These are phyloP conservation scores for Leucozona laternaria DNA, from an alignment of 2,888 invertebrate species.

Conservation along the genomic window DNA sequence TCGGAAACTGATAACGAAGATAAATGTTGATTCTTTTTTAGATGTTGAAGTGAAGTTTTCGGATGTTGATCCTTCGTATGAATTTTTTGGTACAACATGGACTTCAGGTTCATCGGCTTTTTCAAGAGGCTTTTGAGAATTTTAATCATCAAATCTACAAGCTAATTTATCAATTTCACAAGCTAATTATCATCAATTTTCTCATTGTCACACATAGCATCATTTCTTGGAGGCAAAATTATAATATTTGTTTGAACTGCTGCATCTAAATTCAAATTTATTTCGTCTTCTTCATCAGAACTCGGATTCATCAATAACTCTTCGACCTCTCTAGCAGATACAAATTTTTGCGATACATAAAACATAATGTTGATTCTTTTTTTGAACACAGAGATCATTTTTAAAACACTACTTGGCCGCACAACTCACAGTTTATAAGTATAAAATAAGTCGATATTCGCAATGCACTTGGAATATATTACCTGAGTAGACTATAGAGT, in stretches of 20 bases:
- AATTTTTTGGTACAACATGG: neutral
- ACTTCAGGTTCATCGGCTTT: too few species aligned
- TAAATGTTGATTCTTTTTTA: too few species aligned
- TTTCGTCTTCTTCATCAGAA: neutral
- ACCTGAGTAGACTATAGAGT: too few species aligned
- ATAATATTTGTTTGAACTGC: neutral
- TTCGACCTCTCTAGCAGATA: too few species aligned
- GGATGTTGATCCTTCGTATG: neutral
- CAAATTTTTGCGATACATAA: too few species aligned
- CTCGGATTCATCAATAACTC: conserved; percentile 11
- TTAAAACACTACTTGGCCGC: too few species aligned
- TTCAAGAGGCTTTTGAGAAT: neutral
- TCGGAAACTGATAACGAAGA: neutral
- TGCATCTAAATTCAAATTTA: neutral
- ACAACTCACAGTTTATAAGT: too few species aligned
- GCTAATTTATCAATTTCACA: conserved; percentile 1
- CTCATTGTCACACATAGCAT: conserved; percentile 12
- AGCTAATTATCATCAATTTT: conserved; percentile 3
- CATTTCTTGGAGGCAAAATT: conserved; percentile 11
- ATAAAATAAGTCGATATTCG: too few species aligned
- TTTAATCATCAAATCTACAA: conserved; percentile 4
- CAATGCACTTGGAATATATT: too few species aligned
- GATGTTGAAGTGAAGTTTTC: conserved; percentile 5
- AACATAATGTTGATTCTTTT: too few species aligned
- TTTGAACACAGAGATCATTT: too few species aligned